Conservation (phyloP, 1,140 invertebrate genomes). For the Microvelia longipes region DNA sequence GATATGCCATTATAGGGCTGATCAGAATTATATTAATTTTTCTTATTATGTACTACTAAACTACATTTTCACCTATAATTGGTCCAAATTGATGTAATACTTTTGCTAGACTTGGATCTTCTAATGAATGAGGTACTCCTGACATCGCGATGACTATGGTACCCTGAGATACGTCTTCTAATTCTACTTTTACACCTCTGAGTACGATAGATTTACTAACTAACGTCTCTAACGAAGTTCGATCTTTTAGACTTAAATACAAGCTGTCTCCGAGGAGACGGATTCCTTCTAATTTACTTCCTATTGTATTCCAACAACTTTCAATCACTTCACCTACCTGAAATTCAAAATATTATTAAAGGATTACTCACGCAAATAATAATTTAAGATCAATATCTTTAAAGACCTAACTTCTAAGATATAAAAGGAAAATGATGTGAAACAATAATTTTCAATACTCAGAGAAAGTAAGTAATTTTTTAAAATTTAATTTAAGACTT, state of each 20-base stretch:
- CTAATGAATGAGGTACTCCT: constrained; percentile 10
- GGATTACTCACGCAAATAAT: no score
- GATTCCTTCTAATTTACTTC: constrained; percentile 4
- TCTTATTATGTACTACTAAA: no score
- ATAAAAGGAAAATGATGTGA: no score
- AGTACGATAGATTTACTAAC: neutral
- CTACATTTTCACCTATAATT: constrained; percentile 12
- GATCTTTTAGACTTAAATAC: constrained; percentile 6
- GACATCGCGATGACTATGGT: constrained; percentile 13
- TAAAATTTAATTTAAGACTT: no score
- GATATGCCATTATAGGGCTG: no score
- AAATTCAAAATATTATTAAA: no score
- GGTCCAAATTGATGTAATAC: constrained; percentile 12
- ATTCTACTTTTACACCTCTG: neutral
- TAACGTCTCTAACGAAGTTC: neutral
- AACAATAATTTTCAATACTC: no score
- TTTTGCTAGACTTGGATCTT: constrained; percentile 4
- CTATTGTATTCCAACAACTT: neutral
- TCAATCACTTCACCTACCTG: constrained; percentile 13
- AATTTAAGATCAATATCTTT: no score
- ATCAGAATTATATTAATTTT: no score
- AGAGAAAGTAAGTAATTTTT: no score
- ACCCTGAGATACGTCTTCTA: constrained; percentile 12
- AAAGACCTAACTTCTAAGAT: no score
- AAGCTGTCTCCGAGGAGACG: constrained; percentile 6